phyloP scores from a whole-genome alignment of 2,888 invertebrate species.

The Nipponacmea schrenckii region DNA sequence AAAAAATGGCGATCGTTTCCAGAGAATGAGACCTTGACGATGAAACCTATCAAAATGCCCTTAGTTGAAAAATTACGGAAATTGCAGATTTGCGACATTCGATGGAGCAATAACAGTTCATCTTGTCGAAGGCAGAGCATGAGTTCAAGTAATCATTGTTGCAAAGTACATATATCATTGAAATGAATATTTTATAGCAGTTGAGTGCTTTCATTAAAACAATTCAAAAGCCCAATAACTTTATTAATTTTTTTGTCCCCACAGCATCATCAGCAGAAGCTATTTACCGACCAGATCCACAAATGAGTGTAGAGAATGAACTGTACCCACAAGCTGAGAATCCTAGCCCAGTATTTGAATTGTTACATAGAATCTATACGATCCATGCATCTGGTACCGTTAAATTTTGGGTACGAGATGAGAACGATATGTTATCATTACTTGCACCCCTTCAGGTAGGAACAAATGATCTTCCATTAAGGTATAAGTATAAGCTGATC shows the following conservation, averaged over 20 bases:
- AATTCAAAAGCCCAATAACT: no score
- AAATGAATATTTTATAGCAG: neutral
- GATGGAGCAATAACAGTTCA: no score
- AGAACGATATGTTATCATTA: slow-evolving; percentile 45
- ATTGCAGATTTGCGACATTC: no score
- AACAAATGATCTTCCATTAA: neutral
- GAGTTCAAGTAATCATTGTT: no score
- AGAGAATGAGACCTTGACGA: no score
- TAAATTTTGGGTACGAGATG: slow-evolving; percentile 50
- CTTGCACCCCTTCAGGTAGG: slow-evolving; percentile 40
- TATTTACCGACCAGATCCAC: slow-evolving; percentile 44
- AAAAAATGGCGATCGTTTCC: no score
- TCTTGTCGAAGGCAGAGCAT: no score
- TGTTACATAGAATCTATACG: slow-evolving; percentile 44
- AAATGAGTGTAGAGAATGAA: slow-evolving; percentile 40
- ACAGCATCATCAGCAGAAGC: slow-evolving; percentile 27
- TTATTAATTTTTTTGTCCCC: no score
- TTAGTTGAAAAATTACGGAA: no score
- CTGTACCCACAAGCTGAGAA: slow-evolving; percentile 49
- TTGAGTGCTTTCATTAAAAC: neutral
- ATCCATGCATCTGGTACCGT: slow-evolving; percentile 45
- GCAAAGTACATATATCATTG: neutral
- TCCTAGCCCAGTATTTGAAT: slow-evolving; percentile 41
- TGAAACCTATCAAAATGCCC: neutral
- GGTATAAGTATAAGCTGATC: no score